Evolutionary conservation across 2,888 invertebrate species (phyloP).

Genomic region (Rhagium mordax): DNA sequence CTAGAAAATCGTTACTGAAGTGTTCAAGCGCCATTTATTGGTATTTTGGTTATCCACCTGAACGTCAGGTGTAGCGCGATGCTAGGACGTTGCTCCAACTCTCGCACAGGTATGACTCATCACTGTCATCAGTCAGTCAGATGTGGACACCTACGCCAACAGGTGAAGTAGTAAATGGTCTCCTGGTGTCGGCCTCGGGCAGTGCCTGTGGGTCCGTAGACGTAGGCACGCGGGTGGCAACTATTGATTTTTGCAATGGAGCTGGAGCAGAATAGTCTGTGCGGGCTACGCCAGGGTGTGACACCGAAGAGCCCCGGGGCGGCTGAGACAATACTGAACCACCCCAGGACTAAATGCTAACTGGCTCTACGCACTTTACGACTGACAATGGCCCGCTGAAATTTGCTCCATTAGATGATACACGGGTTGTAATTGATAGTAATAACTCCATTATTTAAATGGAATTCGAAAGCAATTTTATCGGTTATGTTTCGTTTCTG

Average conservation of each 20-base stretch:
- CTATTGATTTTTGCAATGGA: conserved; percentile 63
- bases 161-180: conserved; percentile 40
- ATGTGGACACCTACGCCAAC: conserved; percentile 41
- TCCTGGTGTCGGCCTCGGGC: conserved; percentile 34
- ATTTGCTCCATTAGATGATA: conserved; percentile 6
- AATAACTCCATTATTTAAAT: neutral
- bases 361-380: conserved; percentile 39
- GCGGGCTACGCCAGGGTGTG: conserved; percentile 55
- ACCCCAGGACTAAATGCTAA: conserved; percentile 46
- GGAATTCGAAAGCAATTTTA: neutral
- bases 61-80: conserved; percentile 18
- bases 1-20: neutral
- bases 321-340: conserved; percentile 50
- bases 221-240: conserved; percentile 57
- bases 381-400: conserved; percentile 32
- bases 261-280: conserved; percentile 59
- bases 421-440: conserved; percentile 1
- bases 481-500: too few species aligned
- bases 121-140: conserved; percentile 22
- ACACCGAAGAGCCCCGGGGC: conserved; percentile 45
- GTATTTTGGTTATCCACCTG: conserved; percentile 1
- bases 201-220: conserved; percentile 53
- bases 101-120: conserved; percentile 25
- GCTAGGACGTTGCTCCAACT: conserved; percentile 1
- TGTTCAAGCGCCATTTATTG: neutral